Conservation (phyloP, 2,797 vertebrate genomes). For the Echiichthys vipera region DNA sequence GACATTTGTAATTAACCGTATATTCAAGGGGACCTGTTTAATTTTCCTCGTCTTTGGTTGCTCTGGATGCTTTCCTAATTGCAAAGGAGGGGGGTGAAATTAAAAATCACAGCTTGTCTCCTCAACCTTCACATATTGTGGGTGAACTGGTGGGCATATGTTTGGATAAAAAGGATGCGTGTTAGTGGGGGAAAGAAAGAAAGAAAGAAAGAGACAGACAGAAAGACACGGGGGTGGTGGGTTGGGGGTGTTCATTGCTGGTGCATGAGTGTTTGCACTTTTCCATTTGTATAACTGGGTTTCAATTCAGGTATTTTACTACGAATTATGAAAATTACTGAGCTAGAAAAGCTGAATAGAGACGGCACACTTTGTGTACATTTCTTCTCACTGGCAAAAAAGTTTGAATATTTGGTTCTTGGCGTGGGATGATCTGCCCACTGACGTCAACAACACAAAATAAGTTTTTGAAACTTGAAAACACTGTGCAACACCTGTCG, state of each 20-base stretch:
- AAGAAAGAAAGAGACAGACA: constrained; percentile 17
- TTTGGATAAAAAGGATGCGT: constrained; percentile 59
- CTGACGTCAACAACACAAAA: neutral
- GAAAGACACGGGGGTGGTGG: constrained; percentile 22
- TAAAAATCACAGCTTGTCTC: constrained; percentile 82
- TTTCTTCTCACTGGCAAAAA: constrained; percentile 6
- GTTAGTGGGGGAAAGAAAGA: constrained; percentile 4
- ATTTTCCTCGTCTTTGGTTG: constrained; percentile 75
- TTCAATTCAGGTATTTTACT: constrained; percentile 38
- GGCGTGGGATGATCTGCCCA: neutral
- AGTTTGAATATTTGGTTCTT: constrained; percentile 3
- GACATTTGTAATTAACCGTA: constrained; percentile 80
- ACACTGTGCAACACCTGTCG: neutral
- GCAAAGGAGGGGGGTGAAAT: constrained; percentile 71
- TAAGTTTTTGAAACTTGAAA: neutral
- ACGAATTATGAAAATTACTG: constrained; percentile 41
- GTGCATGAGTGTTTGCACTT: constrained; percentile 34
- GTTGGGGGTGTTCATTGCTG: constrained; percentile 6
- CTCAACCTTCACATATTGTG: constrained; percentile 63
- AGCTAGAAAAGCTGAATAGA: constrained; percentile 27
- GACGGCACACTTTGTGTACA: constrained; percentile 17
- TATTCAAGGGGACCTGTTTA: constrained; percentile 73
- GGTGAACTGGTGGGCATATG: constrained; percentile 60
- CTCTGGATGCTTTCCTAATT: constrained; percentile 77
- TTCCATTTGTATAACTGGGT: constrained; percentile 33